These are phyloP conservation scores for Xiphias gladius DNA, from an alignment of 2,113 vertebrate species.

Conservation along the genomic window DNA sequence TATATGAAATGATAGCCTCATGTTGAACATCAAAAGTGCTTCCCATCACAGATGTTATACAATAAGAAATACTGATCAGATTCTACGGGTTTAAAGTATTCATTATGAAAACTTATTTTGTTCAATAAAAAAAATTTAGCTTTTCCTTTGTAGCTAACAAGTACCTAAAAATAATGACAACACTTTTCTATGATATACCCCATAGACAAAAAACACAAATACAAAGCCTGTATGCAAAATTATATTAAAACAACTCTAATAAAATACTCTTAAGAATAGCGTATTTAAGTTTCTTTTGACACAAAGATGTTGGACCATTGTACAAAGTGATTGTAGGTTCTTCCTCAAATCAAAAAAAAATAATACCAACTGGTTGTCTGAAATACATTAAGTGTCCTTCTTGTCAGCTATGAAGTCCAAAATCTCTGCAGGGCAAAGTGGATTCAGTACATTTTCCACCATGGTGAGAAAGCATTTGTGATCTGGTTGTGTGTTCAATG, in stretches of 20 bases:
- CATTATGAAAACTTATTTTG: background rate
- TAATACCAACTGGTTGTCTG: constrained; percentile 59
- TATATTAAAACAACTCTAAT: constrained; percentile 60
- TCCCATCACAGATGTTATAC: constrained; percentile 9
- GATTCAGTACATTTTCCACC: constrained; percentile 40
- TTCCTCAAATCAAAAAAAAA: constrained; percentile 8
- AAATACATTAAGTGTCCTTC: background rate
- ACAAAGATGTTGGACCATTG: constrained; percentile 1
- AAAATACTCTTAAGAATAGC: constrained; percentile 45
- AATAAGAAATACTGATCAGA: constrained; percentile 64
- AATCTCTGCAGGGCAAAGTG: constrained; percentile 55
- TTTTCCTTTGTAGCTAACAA: background rate
- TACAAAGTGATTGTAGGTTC: constrained; percentile 23
- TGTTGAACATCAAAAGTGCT: constrained; percentile 37
- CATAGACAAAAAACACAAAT: constrained; percentile 4
- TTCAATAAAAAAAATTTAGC: background rate
- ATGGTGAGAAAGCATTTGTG: background rate
- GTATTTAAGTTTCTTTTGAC: background rate
- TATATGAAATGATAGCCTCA: constrained; percentile 10
- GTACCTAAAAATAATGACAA: constrained; percentile 37
- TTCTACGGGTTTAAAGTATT: background rate
- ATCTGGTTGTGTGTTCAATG: constrained; percentile 16
- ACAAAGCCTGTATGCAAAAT: background rate
- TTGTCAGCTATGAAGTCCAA: constrained; percentile 8
- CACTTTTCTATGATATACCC: constrained; percentile 11